A percentile compares a stretch with the other conserved stretches of the same genome.
Evolutionary conservation across 2,888 invertebrate species (phyloP).

Genomic region (Pegoplata infirma): DNA sequence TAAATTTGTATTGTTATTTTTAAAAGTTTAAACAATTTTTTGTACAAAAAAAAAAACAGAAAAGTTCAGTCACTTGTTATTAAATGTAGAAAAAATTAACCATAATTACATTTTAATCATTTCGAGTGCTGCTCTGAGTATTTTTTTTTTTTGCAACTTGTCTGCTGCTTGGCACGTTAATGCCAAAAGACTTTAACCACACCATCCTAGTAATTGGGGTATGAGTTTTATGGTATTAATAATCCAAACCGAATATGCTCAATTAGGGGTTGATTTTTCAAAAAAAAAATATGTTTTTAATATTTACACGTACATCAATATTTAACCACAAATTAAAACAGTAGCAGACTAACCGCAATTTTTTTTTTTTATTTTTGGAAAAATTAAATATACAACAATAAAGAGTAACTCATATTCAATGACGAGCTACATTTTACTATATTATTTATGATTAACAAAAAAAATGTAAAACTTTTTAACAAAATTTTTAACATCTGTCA

Average conservation of each 20-base stretch:
- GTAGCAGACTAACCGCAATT: slow-evolving; percentile 50
- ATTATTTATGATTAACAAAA: slow-evolving; percentile 30
- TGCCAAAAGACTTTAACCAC: slow-evolving; percentile 35
- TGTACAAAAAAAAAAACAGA: too few relatives aligned
- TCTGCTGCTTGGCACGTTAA: slow-evolving; percentile 47
- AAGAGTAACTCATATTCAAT: slow-evolving; percentile 4
- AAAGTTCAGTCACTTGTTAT: slow-evolving; percentile 15
- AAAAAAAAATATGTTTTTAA: slow-evolving; percentile 1
- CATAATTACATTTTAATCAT: slow-evolving; percentile 74
- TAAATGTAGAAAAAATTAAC: slow-evolving; percentile 45
- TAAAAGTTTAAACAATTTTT: slow-evolving; percentile 26
- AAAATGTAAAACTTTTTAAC: background rate
- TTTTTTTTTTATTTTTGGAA: background rate
- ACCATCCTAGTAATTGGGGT: slow-evolving; percentile 15
- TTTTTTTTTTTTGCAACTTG: slow-evolving; percentile 58
- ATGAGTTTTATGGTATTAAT: slow-evolving; percentile 28
- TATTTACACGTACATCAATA: slow-evolving; percentile 47
- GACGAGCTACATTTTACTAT: slow-evolving; percentile 24
- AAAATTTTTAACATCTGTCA: slow-evolving; percentile 45
- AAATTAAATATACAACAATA: background rate
- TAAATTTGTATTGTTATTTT: slow-evolving; percentile 28
- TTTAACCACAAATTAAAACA: slow-evolving; percentile 57
- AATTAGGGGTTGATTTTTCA: slow-evolving; percentile 43
- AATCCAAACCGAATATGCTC: slow-evolving; percentile 41
- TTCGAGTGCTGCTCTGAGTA: slow-evolving; percentile 72